Base-by-base conservation (phyloP, 2,113 vertebrate genomes). In the Dicerorhinus sumatrensis region DNA sequence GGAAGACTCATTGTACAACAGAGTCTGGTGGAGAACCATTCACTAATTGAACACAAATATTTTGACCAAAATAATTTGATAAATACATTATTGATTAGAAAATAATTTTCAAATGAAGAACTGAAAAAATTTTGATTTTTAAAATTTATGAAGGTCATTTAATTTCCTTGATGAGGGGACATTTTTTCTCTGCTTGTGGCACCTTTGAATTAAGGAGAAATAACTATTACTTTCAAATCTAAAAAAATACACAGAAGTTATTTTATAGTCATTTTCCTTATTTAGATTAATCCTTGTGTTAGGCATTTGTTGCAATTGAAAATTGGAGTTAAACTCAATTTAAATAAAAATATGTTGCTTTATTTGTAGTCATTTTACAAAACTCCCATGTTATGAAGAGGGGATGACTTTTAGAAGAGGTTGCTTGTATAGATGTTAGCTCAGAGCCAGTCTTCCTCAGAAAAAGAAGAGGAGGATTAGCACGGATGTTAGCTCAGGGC, bases 291-390 rank as follows among this genome's bases (percentile, higher is more conserved):
- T 81, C 2, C 33, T 58, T 91, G 10, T 58, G 2, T 81, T 82
- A 76, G 5, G 1, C 2, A 36, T 73, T 69, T 67, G 31, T n/a
- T 56, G 1, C 2, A 51, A 46, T 67, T 92, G 79, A 76, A 95
- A 92, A 62, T 75, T 13, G 81, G n/a, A 62, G n/a, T 80, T 56
- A 72, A 62, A 79, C 6, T 89, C 8, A 67, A 36, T 56, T 46
- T 91, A 85, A 85, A 56, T 89, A 60, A 60, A 92, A 91, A 69
- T 54, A n/a, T 54, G 5, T 63, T 29, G 0, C 5, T 91, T 63
- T 70, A 65, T 96, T 88, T 96, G 10, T 83, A 70, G 84, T 69
- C 5, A 13, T 77, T 82, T 87, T 67, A 39, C 7, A 88, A 83
- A 80, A 39, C 5, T 31, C 4, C 1, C 6, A 36, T 69, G 31